Evolutionary conservation across 2,113 vertebrate species (phyloP).

Genomic region (Psammodynastes pulverulentus): DNA sequence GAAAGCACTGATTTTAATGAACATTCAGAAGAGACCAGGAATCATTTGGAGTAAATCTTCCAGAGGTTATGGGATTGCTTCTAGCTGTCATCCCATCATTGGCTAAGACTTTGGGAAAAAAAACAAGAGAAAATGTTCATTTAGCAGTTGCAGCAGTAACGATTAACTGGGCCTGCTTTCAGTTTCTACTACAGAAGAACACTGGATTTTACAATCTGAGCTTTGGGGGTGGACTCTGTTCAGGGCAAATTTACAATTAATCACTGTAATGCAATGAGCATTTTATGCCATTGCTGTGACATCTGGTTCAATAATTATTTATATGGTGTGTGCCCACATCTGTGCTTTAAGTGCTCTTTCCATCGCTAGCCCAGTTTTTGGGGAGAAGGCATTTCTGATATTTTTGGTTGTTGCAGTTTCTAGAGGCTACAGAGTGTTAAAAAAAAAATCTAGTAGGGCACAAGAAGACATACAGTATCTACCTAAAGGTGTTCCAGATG

Average conservation of each 20-base stretch:
- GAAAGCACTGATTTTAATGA: neutral
- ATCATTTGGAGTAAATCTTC: neutral
- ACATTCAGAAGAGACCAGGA: neutral
- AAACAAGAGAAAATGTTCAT: neutral
- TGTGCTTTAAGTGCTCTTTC: neutral
- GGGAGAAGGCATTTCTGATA: neutral
- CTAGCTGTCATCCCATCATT: neutral
- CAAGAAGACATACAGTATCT: neutral
- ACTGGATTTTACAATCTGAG: neutral
- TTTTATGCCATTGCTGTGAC: neutral
- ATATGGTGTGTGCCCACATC: neutral
- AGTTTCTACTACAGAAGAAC: neutral
- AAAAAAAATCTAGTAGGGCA: neutral
- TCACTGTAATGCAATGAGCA: neutral
- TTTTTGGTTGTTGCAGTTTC: neutral
- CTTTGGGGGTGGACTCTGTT: neutral
- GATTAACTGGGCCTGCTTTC: neutral
- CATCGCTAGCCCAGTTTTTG: neutral
- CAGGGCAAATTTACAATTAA: neutral
- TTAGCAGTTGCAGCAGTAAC: neutral
- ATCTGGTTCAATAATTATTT: neutral
- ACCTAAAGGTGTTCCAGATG: neutral
- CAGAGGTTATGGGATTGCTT: neutral
- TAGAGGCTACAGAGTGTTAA: neutral
- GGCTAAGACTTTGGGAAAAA: neutral